Evolutionary conservation across 2,797 vertebrate genomes (phyloP).

Genomic region (Diplodus puntazzo): DNA sequence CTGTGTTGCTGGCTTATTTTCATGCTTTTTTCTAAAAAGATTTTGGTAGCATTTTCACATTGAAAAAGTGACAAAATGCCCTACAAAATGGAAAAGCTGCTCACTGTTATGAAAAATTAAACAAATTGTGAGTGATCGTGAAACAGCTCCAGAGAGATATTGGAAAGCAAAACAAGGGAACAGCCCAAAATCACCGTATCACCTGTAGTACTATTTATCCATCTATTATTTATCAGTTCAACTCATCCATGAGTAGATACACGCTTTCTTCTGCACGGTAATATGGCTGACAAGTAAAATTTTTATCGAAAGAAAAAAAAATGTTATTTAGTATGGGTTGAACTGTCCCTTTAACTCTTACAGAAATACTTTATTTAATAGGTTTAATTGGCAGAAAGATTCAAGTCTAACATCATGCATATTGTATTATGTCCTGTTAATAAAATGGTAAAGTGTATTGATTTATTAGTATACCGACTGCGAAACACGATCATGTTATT

Average conservation of each 20-base stretch:
- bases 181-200: too few relatives aligned
- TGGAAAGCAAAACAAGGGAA: background rate
- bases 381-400: background rate
- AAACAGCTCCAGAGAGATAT: constrained; percentile 21
- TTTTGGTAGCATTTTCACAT: background rate
- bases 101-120: background rate
- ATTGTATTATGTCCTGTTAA: background rate
- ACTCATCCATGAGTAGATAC: too few relatives aligned
- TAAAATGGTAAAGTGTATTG: background rate
- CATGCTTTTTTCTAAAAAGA: background rate
- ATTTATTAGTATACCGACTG: too few relatives aligned
- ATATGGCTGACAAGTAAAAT: too few relatives aligned
- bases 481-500: background rate
- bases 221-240: too few relatives aligned
- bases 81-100: constrained; percentile 2
- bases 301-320: too few relatives aligned
- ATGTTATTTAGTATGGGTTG: too few relatives aligned
- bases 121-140: background rate
- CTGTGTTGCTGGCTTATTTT: background rate
- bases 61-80: constrained; percentile 2
- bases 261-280: too few relatives aligned
- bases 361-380: background rate
- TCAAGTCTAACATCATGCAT: background rate
- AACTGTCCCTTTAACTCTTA: background rate
- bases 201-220: too few relatives aligned